Conservation (phyloP, 2,113 vertebrate species). For the Lynx canadensis region DNA sequence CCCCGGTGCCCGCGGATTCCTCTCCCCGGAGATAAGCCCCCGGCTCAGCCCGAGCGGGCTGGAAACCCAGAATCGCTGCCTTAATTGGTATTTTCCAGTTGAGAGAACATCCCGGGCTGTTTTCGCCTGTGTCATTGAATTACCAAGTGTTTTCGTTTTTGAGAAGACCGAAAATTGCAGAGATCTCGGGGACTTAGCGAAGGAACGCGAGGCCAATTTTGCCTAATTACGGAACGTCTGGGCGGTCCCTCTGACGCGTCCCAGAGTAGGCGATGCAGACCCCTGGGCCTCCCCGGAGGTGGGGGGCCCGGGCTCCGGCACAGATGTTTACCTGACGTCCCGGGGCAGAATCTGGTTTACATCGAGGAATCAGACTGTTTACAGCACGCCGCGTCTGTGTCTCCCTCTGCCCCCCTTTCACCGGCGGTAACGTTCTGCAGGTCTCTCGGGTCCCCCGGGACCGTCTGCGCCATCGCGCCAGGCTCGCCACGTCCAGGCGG, state of each 20-base stretch:
- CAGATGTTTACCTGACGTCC: constrained; percentile 66
- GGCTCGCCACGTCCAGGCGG: not conserved
- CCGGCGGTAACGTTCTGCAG: not conserved
- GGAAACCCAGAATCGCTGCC: not conserved
- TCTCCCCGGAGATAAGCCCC: not conserved
- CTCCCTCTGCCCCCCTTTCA: not conserved
- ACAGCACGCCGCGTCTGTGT: constrained; percentile 28
- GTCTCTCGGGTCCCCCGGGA: not conserved
- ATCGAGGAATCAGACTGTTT: constrained; percentile 70
- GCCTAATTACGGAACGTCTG: constrained; percentile 63
- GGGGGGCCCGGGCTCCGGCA: not conserved
- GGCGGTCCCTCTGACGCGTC: constrained; percentile 51
- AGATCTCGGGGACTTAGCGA: constrained; percentile 62
- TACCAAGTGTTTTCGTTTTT: constrained; percentile 55
- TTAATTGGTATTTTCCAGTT: constrained; percentile 43
- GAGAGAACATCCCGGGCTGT: constrained; percentile 32
- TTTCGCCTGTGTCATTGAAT: constrained; percentile 33
- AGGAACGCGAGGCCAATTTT: constrained; percentile 65
- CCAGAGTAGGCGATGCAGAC: constrained; percentile 61
- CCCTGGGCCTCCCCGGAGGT: constrained; percentile 42
- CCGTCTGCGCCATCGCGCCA: not conserved
- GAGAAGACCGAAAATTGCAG: constrained; percentile 58
- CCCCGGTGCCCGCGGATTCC: not conserved
- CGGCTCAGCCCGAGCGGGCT: not conserved
- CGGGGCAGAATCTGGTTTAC: constrained; percentile 65